These are phyloP conservation scores for Metaphire vulgaris DNA, from an alignment of 1,140 invertebrate species.

Conservation along the genomic window DNA sequence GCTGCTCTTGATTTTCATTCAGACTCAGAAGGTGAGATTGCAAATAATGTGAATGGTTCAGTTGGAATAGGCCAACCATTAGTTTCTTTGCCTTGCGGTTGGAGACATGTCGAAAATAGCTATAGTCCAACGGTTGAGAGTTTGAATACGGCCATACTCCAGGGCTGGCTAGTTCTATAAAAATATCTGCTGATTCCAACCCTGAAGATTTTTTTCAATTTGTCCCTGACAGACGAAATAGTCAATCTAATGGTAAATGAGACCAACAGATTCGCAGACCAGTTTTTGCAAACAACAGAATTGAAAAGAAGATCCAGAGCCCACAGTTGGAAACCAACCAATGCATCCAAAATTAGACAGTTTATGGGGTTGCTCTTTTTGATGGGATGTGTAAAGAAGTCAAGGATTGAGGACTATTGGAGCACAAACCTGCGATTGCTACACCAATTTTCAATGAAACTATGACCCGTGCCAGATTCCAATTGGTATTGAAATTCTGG, in stretches of 20 bases:
- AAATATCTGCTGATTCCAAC: not conserved
- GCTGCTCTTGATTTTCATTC: too few species aligned
- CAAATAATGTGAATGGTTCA: too few species aligned
- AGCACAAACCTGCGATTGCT: not conserved
- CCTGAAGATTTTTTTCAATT: not conserved
- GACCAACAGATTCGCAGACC: not conserved
- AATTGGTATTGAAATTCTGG: slow-evolving; percentile 14
- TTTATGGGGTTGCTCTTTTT: slow-evolving; percentile 7
- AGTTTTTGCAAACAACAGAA: not conserved
- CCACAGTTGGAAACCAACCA: not conserved
- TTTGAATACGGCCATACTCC: not conserved
- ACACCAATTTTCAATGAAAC: slow-evolving; percentile 8
- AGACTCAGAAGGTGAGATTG: too few species aligned
- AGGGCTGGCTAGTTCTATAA: not conserved
- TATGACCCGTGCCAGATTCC: not conserved
- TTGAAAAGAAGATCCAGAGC: not conserved
- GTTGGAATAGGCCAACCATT: too few species aligned
- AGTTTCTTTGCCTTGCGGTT: too few species aligned
- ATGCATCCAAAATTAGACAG: not conserved
- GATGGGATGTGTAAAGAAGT: slow-evolving; percentile 4
- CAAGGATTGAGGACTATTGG: slow-evolving; percentile 11
- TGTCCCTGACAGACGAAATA: not conserved
- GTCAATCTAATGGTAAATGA: not conserved
- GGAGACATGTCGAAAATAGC: not conserved
- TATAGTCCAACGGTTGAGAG: not conserved